Evolutionary conservation across 1,140 invertebrate species (phyloP).

Genomic region (Drosophila kurseongensis): DNA sequence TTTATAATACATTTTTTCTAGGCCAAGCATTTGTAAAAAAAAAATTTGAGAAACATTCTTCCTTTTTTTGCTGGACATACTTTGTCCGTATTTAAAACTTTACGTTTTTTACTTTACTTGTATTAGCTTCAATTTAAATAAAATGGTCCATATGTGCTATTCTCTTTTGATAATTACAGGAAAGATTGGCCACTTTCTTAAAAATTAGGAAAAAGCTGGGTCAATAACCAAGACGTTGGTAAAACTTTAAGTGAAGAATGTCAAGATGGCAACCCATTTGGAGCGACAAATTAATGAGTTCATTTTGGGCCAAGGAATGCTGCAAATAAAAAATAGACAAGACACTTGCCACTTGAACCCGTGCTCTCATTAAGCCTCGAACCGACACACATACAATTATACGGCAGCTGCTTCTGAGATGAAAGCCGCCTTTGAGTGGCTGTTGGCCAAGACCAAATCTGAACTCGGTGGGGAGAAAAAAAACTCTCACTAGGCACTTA

Average conservation of each 20-base stretch:
- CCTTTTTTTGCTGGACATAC: no score
- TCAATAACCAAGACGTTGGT: conserved; percentile 45
- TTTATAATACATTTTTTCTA: no score
- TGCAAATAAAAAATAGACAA: conserved; percentile 81
- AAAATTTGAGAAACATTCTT: no score
- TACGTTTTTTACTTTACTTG: no score
- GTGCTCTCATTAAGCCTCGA: conserved; percentile 70
- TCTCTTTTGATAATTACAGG: no score
- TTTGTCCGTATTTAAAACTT: no score
- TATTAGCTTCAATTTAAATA: no score
- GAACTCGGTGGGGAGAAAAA: conserved; percentile 20
- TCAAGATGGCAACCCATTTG: conserved; percentile 56
- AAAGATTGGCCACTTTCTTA: not conserved
- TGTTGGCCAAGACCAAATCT: conserved; percentile 30
- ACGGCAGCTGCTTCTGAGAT: conserved; percentile 60
- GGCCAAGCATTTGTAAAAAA: no score
- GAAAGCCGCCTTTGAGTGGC: conserved; percentile 43
- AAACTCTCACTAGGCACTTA: conserved; percentile 82
- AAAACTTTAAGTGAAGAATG: conserved; percentile 47
- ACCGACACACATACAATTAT: conserved; percentile 30
- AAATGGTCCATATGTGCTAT: not conserved
- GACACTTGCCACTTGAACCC: conserved; percentile 76
- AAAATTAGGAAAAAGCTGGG: conserved; percentile 21
- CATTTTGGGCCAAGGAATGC: conserved; percentile 64
- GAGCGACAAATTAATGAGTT: conserved; percentile 75